Evolutionary conservation across 2,888 invertebrate genomes (phyloP), one percentile per base, ranked within the genome.

Genomic region (Tenthredo amoena): DNA sequence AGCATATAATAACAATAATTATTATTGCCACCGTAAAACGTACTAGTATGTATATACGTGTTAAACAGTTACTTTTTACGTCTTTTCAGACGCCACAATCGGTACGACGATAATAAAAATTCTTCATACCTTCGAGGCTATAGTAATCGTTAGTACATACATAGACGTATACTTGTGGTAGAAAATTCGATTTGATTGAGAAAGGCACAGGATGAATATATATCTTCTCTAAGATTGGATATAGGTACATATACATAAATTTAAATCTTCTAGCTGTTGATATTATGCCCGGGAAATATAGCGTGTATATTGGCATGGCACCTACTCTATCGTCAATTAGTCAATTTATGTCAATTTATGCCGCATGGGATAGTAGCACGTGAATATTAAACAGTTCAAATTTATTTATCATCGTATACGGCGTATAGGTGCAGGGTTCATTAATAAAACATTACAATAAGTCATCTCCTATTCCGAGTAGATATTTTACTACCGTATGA

Each of bases 31-130:
- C 62, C 62, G 62, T 62, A 71, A 1, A 18, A 71, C 40, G 37
- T 40, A 10, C 37, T 15, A 2, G 21, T 71, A 31, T 37, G 18
- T 71, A 40, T 37, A 37, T 37, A 37, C 40, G 21, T 43, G n/a
- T 72, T 72, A 85, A 26, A 77, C 37, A 74, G 85, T 68, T 68
- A 68, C 6, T 68, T 68, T 68, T 68, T 34, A 68, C 68, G 68
- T 26, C 12, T 68, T 68, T 34, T 68, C 34, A 34, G 68, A 68
- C 68, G 68, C 68, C 68, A 68, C 68, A 26, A 68, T 34, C 31
- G 18, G 12, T 18, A 12, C 34, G 68, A 34, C 4, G 68, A 31
- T 34, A 18, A 68, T 68, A 34, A 68, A 68, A 34, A 68, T 68
- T 62, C 62, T 26, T 26, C 5, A 26, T 62, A 62, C 62, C 62